These are phyloP conservation scores for Pocillopora damicornis DNA, from an alignment of 64 coral and sea anemone species.

Conservation along the genomic window DNA sequence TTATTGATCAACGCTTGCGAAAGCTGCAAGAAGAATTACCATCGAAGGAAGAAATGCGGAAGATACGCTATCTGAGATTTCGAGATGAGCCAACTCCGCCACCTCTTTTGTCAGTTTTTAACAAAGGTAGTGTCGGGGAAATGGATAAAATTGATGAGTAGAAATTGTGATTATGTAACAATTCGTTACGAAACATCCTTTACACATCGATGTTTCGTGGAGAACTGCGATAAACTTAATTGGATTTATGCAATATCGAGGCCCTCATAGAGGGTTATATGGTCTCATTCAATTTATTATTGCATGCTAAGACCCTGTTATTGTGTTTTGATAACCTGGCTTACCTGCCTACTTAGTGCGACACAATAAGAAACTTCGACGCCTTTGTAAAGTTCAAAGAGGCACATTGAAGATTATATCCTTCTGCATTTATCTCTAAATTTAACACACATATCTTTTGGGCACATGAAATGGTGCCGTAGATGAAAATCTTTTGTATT, in stretches of 20 bases:
- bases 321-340: background rate
- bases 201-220: background rate
- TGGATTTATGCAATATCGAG: background rate
- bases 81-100: constrained; percentile 29
- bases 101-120: constrained; percentile 36
- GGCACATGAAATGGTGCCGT: background rate
- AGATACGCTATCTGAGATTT: constrained; percentile 76
- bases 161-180: background rate
- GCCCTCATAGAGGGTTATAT: background rate
- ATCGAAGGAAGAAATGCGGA: constrained; percentile 73
- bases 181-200: background rate
- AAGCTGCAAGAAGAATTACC: constrained; percentile 62
- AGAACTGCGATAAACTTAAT: background rate
- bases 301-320: constrained; percentile 8
- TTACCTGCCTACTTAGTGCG: background rate
- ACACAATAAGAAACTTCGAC: background rate
- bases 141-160: constrained; percentile 37
- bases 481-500: background rate
- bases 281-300: background rate
- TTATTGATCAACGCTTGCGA: constrained; percentile 73
- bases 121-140: constrained; percentile 34
- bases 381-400: background rate
- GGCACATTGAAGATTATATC: background rate
- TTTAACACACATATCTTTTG: background rate
- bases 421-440: background rate